These are phyloP conservation scores for Nylanderia fulva DNA, from an alignment of 1,140 invertebrate species.

Conservation along the genomic window DNA sequence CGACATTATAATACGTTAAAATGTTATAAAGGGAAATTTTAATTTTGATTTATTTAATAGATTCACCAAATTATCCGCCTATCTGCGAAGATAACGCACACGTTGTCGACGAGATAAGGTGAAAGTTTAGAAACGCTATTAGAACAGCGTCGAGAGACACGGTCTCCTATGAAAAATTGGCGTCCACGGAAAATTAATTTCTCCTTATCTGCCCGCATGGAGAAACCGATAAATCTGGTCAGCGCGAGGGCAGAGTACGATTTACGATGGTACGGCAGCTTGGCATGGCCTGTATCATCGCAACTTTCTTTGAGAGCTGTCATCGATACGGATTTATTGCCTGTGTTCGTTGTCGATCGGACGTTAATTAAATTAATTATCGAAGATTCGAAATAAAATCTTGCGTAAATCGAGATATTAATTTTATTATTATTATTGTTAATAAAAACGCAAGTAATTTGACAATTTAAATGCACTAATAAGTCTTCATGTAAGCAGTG, in stretches of 20 bases:
- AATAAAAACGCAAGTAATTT: not conserved
- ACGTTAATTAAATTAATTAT: conserved; percentile 57
- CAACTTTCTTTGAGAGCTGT: conserved; percentile 59
- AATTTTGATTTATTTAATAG: conserved; percentile 15
- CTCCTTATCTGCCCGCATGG: conserved; percentile 64
- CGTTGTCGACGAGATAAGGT: conserved; percentile 2
- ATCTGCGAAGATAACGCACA: conserved; percentile 20
- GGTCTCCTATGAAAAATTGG: conserved; percentile 68
- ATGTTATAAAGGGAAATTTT: not conserved
- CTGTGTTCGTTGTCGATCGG: not conserved
- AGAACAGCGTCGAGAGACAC: conserved; percentile 44
- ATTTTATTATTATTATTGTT: not conserved
- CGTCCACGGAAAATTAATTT: conserved; percentile 72
- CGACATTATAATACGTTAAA: not conserved
- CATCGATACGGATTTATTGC: conserved; percentile 66
- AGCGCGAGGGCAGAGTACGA: conserved; percentile 51
- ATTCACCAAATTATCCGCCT: conserved; percentile 22
- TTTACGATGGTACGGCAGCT: conserved; percentile 62
- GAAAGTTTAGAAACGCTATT: conserved; percentile 56
- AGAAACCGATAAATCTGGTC: conserved; percentile 71
- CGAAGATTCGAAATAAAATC: not conserved
- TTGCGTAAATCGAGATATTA: not conserved
- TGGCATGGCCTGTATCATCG: conserved; percentile 56
- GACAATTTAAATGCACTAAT: no score
- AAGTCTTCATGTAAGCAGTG: no score